These are phyloP conservation scores for Mirza zaza DNA, from an alignment of 2,113 vertebrate species.

Conservation along the genomic window DNA sequence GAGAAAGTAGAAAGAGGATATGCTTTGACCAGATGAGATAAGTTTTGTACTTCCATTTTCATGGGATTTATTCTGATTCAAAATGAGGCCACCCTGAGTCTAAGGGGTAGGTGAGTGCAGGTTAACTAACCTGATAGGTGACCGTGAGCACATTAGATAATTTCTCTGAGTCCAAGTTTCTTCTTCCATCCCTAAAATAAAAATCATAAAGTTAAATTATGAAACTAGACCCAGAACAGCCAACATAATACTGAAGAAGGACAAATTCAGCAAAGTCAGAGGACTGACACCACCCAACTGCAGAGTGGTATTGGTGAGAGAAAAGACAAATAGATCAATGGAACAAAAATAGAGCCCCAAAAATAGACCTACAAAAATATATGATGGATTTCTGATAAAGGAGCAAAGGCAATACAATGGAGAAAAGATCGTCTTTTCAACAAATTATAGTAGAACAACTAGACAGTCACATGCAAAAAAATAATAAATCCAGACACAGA, in stretches of 20 bases:
- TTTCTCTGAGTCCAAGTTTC: background rate
- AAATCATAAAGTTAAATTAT: background rate
- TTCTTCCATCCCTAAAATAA: background rate
- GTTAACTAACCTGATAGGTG: background rate
- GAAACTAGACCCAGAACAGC: background rate
- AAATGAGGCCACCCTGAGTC: background rate
- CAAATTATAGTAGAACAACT: background rate
- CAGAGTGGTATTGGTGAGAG: accelerated
- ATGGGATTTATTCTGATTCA: background rate
- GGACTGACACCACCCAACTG: accelerated
- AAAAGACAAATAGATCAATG: accelerated
- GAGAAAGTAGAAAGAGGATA: background rate
- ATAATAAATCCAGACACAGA: background rate
- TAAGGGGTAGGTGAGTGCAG: background rate
- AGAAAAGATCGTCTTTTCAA: background rate
- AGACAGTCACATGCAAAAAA: background rate
- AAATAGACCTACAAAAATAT: background rate
- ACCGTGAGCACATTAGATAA: background rate
- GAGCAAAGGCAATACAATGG: background rate
- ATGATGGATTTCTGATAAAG: background rate
- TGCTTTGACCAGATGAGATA: background rate
- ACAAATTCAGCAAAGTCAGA: background rate
- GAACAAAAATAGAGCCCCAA: too few relatives aligned
- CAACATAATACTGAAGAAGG: background rate
- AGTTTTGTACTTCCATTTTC: background rate